A percentile compares a stretch with the other conserved stretches of the same genome.
These are phyloP conservation scores for Plusia festucae DNA, from an alignment of 2,888 invertebrate species.

Conservation along the genomic window DNA sequence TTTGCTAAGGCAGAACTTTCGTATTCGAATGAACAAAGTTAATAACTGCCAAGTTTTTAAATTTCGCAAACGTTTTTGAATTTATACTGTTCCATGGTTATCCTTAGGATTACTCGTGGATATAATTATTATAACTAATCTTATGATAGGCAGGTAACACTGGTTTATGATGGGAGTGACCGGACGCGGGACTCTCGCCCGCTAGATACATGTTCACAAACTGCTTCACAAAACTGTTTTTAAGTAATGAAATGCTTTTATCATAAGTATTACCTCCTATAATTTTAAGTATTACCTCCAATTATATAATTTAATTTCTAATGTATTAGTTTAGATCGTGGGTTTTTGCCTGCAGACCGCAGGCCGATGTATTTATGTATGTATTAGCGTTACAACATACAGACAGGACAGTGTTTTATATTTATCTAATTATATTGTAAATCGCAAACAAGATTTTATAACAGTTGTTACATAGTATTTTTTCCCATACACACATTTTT, in stretches of 20 bases:
- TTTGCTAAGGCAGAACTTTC: constrained; percentile 55
- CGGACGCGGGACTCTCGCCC: constrained; percentile 50
- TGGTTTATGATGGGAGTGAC: constrained; percentile 29
- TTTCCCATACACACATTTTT: constrained; percentile 85
- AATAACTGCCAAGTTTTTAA: constrained; percentile 30
- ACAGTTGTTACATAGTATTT: constrained; percentile 86
- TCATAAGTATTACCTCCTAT: constrained; percentile 87
- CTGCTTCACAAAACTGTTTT: constrained; percentile 60
- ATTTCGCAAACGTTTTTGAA: constrained; percentile 36
- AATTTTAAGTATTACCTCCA: constrained; percentile 87
- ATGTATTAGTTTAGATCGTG: constrained; percentile 67
- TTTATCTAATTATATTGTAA: constrained; percentile 81
- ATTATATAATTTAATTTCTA: constrained; percentile 79
- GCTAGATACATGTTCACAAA: constrained; percentile 80
- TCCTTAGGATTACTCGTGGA: constrained; percentile 44
- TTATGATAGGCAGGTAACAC: constrained; percentile 56
- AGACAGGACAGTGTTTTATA: constrained; percentile 68
- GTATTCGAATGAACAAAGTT: constrained; percentile 42
- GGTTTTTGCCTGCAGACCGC: constrained; percentile 41
- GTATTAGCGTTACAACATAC: constrained; percentile 54
- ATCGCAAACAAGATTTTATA: constrained; percentile 81
- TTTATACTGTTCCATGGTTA: constrained; percentile 46
- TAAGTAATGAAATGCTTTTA: constrained; percentile 74
- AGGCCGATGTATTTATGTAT: constrained; percentile 53
- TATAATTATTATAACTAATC: constrained; percentile 51